phyloP scores from a whole-genome alignment of 2,888 invertebrate genomes.

The Altica lythri region DNA sequence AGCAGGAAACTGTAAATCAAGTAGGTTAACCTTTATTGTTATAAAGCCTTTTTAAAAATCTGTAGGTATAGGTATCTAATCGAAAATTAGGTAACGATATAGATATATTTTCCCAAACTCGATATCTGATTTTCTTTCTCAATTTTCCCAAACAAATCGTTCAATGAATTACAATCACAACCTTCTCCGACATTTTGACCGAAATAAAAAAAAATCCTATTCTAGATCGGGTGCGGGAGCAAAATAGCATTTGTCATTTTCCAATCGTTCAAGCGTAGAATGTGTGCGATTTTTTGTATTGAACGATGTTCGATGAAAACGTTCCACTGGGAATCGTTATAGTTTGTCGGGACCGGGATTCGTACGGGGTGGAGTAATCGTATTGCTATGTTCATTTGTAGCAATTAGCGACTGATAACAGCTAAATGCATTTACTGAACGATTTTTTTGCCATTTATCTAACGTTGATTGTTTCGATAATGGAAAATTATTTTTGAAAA shows the following conservation, averaged over 20 bases:
- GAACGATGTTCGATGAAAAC: neutral
- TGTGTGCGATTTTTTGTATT: slow-evolving; percentile 14
- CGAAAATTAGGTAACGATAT: no score
- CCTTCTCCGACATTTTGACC: slow-evolving; percentile 46
- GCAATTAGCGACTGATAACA: slow-evolving; percentile 54
- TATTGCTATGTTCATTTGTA: slow-evolving; percentile 54
- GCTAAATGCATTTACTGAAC: slow-evolving; percentile 51
- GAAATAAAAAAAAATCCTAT: slow-evolving; percentile 44
- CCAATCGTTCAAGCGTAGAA: slow-evolving; percentile 35
- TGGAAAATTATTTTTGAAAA: slow-evolving; percentile 47
- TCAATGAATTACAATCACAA: slow-evolving; percentile 43
- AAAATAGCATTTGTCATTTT: slow-evolving; percentile 50
- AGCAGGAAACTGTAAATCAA: no score
- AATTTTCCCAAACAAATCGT: slow-evolving; percentile 31
- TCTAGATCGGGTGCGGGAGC: slow-evolving; percentile 46
- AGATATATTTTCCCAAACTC: slow-evolving; percentile 6
- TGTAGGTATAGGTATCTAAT: no score
- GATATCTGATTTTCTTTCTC: neutral
- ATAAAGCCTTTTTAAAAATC: no score
- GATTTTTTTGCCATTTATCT: slow-evolving; percentile 47
- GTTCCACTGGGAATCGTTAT: slow-evolving; percentile 35
- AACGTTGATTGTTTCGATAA: slow-evolving; percentile 49
- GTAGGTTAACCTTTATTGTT: no score
- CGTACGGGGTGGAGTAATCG: slow-evolving; percentile 49
- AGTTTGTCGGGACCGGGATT: slow-evolving; percentile 38